Conservation (phyloP, 2,888 invertebrate genomes). For the Sacculina carcini region DNA sequence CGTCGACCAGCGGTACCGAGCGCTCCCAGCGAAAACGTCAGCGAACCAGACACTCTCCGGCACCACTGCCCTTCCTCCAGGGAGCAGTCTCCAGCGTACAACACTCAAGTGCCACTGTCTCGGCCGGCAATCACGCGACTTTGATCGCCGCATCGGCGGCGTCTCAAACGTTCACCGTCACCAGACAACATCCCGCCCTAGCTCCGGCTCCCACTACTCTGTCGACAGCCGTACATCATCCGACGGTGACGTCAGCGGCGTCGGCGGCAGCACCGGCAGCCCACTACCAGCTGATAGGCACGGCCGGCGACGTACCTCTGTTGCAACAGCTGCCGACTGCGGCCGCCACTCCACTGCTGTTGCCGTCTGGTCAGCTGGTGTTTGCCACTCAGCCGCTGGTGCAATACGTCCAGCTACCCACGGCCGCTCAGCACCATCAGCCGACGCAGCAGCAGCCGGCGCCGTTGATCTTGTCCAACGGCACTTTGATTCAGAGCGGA, state of each 20-base stretch:
- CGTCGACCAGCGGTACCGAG: neutral
- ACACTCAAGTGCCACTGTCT: neutral
- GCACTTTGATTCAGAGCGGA: constrained; percentile 23
- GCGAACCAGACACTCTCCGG: neutral
- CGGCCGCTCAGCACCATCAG: too few species aligned
- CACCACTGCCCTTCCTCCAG: neutral
- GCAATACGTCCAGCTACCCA: constrained; percentile 48
- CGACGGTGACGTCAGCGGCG: neutral
- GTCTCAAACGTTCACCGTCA: neutral
- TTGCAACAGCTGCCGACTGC: neutral
- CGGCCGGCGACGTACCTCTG: neutral
- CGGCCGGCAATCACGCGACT: neutral
- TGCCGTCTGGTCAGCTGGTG: neutral
- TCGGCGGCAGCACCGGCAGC: neutral
- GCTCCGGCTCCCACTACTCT: too few species aligned
- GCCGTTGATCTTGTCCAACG: constrained; percentile 36
- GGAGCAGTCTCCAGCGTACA: neutral
- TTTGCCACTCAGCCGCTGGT: constrained; percentile 14
- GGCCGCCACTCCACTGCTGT: neutral
- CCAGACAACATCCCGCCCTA: too few species aligned
- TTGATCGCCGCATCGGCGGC: neutral
- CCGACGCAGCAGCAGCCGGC: too few species aligned
- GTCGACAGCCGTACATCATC: neutral
- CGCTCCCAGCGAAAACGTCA: neutral
- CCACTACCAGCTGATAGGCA: neutral